A percentile compares a stretch with the other conserved stretches of the same genome.
These are phyloP conservation scores for Sebastes baramenuke DNA, from an alignment of 2,797 vertebrate species.

Conservation along the genomic window DNA sequence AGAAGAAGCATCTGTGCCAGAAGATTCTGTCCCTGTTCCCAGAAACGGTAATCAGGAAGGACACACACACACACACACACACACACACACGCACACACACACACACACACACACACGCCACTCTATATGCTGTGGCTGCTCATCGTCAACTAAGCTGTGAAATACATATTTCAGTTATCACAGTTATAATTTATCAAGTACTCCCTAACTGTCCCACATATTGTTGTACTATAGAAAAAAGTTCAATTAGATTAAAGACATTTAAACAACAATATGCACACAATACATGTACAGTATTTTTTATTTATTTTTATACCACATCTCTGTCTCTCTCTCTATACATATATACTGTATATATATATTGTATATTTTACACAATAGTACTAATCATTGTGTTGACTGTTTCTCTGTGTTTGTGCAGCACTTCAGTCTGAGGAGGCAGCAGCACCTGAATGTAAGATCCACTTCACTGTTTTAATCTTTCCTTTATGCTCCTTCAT, in stretches of 20 bases:
- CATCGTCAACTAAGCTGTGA: neutral
- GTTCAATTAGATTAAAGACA: neutral
- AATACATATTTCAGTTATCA: neutral
- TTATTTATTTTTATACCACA: no score
- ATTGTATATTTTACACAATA: neutral
- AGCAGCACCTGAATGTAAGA: constrained; percentile 5
- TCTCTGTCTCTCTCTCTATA: no score
- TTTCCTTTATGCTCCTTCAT: neutral
- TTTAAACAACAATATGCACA: neutral
- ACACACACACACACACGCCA: no score
- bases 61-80: neutral
- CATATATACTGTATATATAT: no score
- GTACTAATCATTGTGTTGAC: neutral
- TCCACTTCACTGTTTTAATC: neutral
- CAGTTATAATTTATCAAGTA: neutral
- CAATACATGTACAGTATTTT: no score
- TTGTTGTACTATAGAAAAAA: neutral
- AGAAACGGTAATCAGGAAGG: neutral
- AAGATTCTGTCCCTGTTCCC: neutral
- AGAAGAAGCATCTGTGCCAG: neutral
- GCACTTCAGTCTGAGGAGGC: neutral
- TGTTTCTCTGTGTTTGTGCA: neutral
- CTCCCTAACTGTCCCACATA: no score
- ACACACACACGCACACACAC: no score
- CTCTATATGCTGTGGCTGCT: neutral